A percentile compares a stretch with the other conserved stretches of the same genome.
phyloP scores from a whole-genome alignment of 2,113 vertebrate species.

The Geococcyx californianus region DNA sequence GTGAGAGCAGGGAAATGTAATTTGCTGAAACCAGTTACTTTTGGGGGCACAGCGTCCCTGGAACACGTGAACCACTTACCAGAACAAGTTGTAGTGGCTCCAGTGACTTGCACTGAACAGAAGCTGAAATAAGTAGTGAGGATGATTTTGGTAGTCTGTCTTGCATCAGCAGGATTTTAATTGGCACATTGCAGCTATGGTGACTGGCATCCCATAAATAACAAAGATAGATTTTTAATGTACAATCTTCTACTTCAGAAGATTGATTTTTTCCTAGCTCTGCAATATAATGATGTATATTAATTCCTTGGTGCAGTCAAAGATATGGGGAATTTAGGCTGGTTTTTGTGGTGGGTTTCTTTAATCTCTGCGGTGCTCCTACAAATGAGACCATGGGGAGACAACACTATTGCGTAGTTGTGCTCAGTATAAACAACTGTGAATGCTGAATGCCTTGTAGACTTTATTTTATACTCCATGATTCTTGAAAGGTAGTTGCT shows the following conservation, averaged over 20 bases:
- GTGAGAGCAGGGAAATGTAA: background rate
- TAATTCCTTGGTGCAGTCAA: constrained; percentile 38
- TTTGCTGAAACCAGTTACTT: constrained; percentile 33
- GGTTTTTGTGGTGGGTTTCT: constrained; percentile 9
- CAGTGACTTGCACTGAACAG: constrained; percentile 25
- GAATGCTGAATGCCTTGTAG: background rate
- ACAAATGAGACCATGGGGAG: constrained; percentile 6
- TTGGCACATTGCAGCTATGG: constrained; percentile 47
- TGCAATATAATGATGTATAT: constrained; percentile 41
- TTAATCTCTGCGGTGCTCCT: background rate
- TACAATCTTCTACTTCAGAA: constrained; percentile 46
- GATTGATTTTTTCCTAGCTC: constrained; percentile 17
- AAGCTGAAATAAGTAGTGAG: constrained; percentile 7
- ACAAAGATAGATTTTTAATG: constrained; percentile 61
- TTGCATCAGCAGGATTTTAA: constrained; percentile 71
- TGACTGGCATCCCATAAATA: constrained; percentile 68
- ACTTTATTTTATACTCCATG: background rate
- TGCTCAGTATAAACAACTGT: background rate
- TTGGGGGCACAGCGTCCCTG: background rate
- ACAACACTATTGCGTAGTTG: background rate
- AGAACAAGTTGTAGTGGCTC: background rate
- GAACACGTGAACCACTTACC: background rate
- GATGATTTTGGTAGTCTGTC: constrained; percentile 47
- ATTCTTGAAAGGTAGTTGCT: background rate
- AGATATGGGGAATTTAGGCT: background rate